Evolutionary conservation across 2,797 vertebrate species (phyloP).

Genomic region (Pantherophis alleghaniensis): DNA sequence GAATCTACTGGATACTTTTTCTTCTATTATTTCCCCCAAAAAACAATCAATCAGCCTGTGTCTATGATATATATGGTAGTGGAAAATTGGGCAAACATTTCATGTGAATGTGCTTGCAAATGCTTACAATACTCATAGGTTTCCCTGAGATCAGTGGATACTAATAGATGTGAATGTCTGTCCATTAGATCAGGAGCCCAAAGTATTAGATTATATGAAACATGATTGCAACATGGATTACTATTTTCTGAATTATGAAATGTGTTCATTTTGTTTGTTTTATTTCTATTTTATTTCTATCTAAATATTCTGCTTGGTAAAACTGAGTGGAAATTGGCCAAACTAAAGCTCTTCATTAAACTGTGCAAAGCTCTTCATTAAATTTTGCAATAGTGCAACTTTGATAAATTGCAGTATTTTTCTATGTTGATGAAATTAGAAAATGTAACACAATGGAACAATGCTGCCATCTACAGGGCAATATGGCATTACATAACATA

Average conservation of each 20-base stretch:
- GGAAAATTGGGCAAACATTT: not conserved
- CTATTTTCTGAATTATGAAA: not conserved
- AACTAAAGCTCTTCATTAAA: not conserved
- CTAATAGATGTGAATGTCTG: not conserved
- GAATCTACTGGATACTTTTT: not conserved
- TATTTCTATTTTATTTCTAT: not conserved
- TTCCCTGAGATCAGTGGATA: not conserved
- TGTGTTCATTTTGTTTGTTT: not conserved
- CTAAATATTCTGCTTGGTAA: not conserved
- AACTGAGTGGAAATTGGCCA: not conserved
- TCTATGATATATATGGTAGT: not conserved
- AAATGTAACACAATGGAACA: not conserved
- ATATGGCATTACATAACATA: not conserved
- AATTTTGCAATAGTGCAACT: not conserved
- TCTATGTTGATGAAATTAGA: not conserved
- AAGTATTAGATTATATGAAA: not conserved
- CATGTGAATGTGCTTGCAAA: not conserved
- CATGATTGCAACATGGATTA: not conserved
- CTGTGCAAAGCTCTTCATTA: not conserved
- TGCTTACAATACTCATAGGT: not conserved
- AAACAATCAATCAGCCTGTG: not conserved
- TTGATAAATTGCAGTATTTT: not conserved
- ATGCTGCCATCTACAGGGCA: constrained; percentile 31
- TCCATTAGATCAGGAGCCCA: not conserved
- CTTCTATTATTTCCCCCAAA: not conserved